phyloP scores from a whole-genome alignment of 2,797 vertebrate species.

The Xenentodon cancila region DNA sequence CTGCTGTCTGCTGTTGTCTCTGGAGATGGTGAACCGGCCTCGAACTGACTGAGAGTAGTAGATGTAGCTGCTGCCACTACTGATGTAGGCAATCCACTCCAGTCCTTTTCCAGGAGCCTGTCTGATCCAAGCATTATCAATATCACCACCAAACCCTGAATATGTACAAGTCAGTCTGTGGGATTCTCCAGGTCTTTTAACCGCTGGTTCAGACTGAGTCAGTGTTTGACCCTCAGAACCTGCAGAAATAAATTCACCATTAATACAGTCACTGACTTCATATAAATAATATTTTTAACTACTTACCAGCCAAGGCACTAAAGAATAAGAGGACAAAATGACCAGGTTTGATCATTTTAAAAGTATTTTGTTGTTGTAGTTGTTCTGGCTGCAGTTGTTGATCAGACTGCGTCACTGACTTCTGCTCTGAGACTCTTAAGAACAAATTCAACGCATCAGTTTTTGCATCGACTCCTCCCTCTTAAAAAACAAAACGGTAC shows the following conservation, averaged over 20 bases:
- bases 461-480: conserved; percentile 3
- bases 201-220: conserved; percentile 27
- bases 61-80: no score
- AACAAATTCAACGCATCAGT: not conserved
- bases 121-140: not conserved
- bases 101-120: not conserved
- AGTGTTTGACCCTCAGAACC: conserved; percentile 28
- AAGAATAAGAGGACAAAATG: no score
- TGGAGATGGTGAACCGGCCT: not conserved
- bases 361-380: not conserved
- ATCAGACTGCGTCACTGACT: not conserved
- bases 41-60: not conserved
- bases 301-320: no score
- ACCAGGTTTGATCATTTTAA: not conserved
- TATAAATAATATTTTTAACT: not conserved
- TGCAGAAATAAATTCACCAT: not conserved
- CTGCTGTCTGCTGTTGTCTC: conserved; percentile 4
- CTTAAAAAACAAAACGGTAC: not conserved
- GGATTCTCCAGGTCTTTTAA: conserved; percentile 17
- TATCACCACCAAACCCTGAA: not conserved
- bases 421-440: not conserved
- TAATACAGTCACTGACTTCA: not conserved
- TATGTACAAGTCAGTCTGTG: conserved; percentile 1
- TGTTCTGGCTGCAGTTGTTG: not conserved
- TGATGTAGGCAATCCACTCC: no score